Evolutionary conservation across 2,888 invertebrate genomes (phyloP), one percentile per base, ranked within the genome.

Genomic region (Limnephilus rhombicus): DNA sequence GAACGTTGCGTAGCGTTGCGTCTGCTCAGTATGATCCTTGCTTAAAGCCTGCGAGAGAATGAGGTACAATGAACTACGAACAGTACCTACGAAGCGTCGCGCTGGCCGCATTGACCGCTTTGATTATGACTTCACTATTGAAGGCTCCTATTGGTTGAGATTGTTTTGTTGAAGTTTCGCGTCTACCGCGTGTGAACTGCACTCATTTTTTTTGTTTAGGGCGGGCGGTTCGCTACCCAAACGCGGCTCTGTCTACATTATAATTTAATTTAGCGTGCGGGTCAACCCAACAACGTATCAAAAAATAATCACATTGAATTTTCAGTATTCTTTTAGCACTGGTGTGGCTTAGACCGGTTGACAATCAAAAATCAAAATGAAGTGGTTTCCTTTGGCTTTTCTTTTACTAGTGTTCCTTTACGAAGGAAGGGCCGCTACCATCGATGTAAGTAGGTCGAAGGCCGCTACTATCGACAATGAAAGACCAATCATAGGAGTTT

Each of bases 401-500:
- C 24, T 68, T 68, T 24, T 68, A 24, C 24, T 68, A 24, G 68
- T 68, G 68, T 68, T 68, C 68, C 18, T 68, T 24, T 24, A n/a
- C 9, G 68, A 68, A 68, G 68, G 68, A 68, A 24, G 24, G 9
- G 68, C 68, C 9, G n/a, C 68, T 68, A 68, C 68, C 24, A 2
- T 9, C 49, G 49, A 49, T 13, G 80, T 12, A n/a, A n/a, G 29
- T n/a, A n/a, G 29, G 80, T 80, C 29, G 3, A 80, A n/a, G 29
- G 80, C 29, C n/a, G 3, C 80, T 80, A n/a, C 11, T 80, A 7
- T 12, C 13, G 85, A 85, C 7, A 41, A 85, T 41, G 85, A 85
- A 9, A 34, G 96, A 15, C 98, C 98, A 0, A 97, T 98, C 93
- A 96, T 98, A 91, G 98, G 98, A 0, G 95, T 98, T 80, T 95